A percentile compares a stretch with the other conserved stretches of the same genome.
Conservation (phyloP, 2,113 vertebrate genomes). For the Rhinoptilus africanus region DNA sequence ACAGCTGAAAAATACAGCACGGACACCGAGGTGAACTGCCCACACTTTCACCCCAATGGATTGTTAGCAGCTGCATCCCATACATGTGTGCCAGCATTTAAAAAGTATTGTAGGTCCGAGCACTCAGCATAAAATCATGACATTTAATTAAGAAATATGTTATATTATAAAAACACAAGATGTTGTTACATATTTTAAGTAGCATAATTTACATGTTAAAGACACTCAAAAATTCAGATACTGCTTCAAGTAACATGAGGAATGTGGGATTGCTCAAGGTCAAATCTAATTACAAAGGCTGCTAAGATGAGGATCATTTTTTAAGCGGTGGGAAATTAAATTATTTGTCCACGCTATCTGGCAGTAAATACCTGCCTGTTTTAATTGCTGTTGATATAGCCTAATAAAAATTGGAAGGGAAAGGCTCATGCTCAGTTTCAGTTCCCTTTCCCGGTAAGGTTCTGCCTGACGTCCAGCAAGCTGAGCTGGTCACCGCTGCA, state of each 20-base stretch:
- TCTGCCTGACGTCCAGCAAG: background rate
- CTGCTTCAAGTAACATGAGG: background rate
- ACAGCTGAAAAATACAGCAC: background rate
- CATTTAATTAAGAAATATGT: background rate
- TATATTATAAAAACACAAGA: background rate
- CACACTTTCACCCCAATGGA: background rate
- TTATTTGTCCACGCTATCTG: background rate
- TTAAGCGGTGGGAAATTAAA: slow-evolving; percentile 32
- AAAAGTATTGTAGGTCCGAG: background rate
- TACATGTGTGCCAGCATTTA: background rate
- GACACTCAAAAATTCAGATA: background rate
- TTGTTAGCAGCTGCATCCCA: background rate
- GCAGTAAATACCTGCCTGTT: slow-evolving; percentile 48
- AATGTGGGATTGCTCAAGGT: slow-evolving; percentile 18
- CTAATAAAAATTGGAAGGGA: background rate
- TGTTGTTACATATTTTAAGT: background rate
- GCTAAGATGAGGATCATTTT: background rate
- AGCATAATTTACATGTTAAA: background rate
- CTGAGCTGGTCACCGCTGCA: background rate
- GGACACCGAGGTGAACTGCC: background rate
- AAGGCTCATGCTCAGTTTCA: background rate
- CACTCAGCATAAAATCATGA: background rate
- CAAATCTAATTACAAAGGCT: slow-evolving; percentile 38
- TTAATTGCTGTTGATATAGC: slow-evolving; percentile 40
- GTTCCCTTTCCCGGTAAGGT: background rate